Evolutionary conservation across 92 coral and sea anemone genomes (phyloP).

Genomic region (Paramuricea clavata): DNA sequence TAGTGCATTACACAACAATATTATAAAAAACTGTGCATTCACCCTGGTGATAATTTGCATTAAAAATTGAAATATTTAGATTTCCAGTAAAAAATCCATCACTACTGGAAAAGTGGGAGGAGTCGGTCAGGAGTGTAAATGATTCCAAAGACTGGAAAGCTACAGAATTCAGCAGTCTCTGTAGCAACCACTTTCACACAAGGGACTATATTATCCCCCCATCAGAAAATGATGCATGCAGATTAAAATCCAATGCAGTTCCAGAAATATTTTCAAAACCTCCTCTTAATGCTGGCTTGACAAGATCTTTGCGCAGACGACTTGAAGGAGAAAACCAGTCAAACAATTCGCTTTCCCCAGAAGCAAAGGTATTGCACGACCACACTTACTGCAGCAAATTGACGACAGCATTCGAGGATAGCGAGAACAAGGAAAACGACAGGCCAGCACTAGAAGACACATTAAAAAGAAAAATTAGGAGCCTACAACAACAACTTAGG

Average conservation of each 20-base stretch:
- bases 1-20: too few relatives aligned
- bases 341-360: too few relatives aligned
- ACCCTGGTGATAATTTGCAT: too few relatives aligned
- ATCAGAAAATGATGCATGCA: not conserved
- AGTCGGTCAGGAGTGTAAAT: not conserved
- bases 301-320: too few relatives aligned
- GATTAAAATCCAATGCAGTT: not conserved
- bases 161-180: not conserved
- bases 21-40: too few relatives aligned
- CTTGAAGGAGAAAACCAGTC: too few relatives aligned
- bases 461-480: not conserved
- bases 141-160: not conserved
- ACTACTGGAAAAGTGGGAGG: conserved; percentile 11
- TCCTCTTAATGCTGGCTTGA: not conserved
- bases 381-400: too few relatives aligned
- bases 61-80: too few relatives aligned
- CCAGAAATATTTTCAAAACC: not conserved
- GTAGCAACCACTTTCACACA: not conserved
- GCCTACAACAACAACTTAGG: conserved; percentile 9
- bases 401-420: not conserved
- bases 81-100: not conserved
- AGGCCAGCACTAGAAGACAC: not conserved
- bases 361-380: too few relatives aligned
- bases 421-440: not conserved
- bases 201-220: not conserved